Percentiles rank a stretch among this genome's conserved stretches.
phyloP scores from a whole-genome alignment of 2,888 invertebrate genomes.

The Pherbina coryleti region DNA sequence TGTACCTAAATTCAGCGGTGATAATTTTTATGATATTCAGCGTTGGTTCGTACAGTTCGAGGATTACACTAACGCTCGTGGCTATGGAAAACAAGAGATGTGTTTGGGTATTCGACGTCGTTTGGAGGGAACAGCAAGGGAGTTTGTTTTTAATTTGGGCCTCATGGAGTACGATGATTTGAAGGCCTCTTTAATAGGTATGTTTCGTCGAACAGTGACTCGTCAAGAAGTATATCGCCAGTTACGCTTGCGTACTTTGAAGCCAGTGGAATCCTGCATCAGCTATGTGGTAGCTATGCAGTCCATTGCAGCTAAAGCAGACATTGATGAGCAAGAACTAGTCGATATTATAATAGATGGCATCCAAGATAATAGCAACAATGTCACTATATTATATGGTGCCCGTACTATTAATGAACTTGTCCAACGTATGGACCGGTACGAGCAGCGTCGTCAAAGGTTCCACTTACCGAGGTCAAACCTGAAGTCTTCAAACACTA shows the following conservation, averaged over 20 bases:
- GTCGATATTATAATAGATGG: slow-evolving; percentile 32
- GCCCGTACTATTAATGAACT: background rate
- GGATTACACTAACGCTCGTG: too few relatives aligned
- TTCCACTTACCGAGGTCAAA: background rate
- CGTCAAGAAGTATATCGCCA: too few relatives aligned
- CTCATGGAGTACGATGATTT: too few relatives aligned
- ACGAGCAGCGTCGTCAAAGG: background rate
- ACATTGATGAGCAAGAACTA: slow-evolving; percentile 29
- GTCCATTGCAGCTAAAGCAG: slow-evolving; percentile 13
- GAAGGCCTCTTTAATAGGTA: too few relatives aligned
- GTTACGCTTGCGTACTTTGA: slow-evolving; percentile 1
- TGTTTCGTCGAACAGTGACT: too few relatives aligned
- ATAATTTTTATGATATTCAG: too few relatives aligned
- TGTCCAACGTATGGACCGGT: background rate
- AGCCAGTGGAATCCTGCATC: slow-evolving; percentile 20
- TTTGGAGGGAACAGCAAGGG: too few relatives aligned
- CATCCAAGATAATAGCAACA: slow-evolving; percentile 36
- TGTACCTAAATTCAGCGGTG: too few relatives aligned
- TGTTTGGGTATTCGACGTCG: too few relatives aligned
- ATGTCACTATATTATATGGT: background rate
- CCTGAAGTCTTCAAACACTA: too few relatives aligned
- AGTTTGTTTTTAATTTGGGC: too few relatives aligned
- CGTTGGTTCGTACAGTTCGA: too few relatives aligned
- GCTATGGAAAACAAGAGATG: slow-evolving; percentile 27
- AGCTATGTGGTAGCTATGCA: slow-evolving; percentile 37